phyloP scores from a whole-genome alignment of 2,888 invertebrate genomes.

The Apodemia hepburni region DNA sequence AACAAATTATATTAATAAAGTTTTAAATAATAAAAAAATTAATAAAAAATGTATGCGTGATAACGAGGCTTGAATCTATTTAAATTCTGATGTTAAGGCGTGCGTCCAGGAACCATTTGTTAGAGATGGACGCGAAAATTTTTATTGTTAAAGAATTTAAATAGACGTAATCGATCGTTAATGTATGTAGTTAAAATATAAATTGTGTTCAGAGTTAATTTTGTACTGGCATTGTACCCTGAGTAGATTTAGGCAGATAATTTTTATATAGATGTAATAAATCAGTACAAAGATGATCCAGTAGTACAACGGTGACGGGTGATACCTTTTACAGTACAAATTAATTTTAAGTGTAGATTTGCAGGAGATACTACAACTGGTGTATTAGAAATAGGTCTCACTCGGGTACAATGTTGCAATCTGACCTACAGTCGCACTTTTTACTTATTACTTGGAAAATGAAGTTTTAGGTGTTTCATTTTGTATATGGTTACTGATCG shows the following conservation, averaged over 20 bases:
- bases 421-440: constrained; percentile 67
- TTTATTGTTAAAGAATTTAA: constrained; percentile 51
- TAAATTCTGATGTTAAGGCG: constrained; percentile 47
- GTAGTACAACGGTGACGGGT: constrained; percentile 62
- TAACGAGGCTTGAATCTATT: constrained; percentile 44
- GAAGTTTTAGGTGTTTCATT: neutral
- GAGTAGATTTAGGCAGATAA: constrained; percentile 50
- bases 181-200: constrained; percentile 67
- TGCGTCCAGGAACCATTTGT: constrained; percentile 51
- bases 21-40: constrained; percentile 76
- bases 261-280: constrained; percentile 37
- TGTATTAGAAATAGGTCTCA: constrained; percentile 45
- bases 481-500: neutral
- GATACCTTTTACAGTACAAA: constrained; percentile 70
- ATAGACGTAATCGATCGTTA: constrained; percentile 39
- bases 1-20: too few species aligned
- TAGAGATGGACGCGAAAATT: constrained; percentile 48
- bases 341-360: constrained; percentile 66
- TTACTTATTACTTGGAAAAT: constrained; percentile 1
- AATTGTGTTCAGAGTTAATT: constrained; percentile 67
- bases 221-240: constrained; percentile 60
- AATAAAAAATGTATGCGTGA: constrained; percentile 74
- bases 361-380: constrained; percentile 48
- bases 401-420: constrained; percentile 66
- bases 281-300: constrained; percentile 69